phyloP scores from a whole-genome alignment of 2,797 vertebrate genomes.

The Alfaro cultratus region DNA sequence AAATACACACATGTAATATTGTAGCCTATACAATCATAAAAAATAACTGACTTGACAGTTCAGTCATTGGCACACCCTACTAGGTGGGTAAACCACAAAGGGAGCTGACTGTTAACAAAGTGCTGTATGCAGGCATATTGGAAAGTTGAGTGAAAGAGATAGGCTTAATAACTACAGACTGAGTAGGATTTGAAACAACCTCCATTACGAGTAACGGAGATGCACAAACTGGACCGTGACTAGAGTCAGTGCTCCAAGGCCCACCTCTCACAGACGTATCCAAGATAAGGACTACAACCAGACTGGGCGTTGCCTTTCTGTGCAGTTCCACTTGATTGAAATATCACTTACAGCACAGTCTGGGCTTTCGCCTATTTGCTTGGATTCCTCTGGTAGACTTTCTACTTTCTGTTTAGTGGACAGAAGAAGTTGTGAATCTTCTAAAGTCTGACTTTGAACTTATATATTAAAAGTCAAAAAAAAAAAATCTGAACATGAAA shows the following conservation, averaged over 20 bases:
- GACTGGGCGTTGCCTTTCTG: no score
- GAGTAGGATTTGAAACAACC: not conserved
- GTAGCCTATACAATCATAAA: not conserved
- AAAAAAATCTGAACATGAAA: not conserved
- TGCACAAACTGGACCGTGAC: not conserved
- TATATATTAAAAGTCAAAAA: not conserved
- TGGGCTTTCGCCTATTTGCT: no score
- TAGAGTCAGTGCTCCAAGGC: not conserved
- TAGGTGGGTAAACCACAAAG: not conserved
- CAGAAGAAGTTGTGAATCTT: no score
- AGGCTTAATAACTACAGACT: not conserved
- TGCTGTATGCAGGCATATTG: not conserved
- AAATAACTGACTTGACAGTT: not conserved
- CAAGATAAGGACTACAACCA: not conserved
- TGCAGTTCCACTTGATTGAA: no score
- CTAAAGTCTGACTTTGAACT: not conserved
- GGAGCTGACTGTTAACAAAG: not conserved
- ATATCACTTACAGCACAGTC: no score
- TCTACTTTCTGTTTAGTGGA: no score
- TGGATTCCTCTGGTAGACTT: no score
- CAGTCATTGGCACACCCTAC: not conserved
- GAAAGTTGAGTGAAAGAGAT: not conserved
- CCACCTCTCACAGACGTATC: not conserved
- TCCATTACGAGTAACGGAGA: not conserved
- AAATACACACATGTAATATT: not conserved